Evolutionary conservation across 2,113 vertebrate genomes (phyloP), one percentile per base, ranked within the genome.

Genomic region (Girardinichthys multiradiatus): DNA sequence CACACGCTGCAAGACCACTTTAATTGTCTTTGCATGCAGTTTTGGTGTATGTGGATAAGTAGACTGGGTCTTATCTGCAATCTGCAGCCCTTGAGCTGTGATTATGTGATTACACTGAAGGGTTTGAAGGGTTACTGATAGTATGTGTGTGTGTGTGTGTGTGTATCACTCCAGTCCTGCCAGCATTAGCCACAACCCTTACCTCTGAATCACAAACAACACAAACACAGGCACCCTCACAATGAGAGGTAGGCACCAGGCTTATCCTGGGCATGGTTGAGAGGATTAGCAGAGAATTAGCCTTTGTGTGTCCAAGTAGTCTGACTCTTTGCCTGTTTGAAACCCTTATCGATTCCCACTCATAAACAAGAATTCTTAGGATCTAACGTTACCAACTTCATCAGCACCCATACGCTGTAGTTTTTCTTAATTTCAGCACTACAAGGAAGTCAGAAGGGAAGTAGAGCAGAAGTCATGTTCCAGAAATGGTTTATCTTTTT

Each of bases 141-240:
- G 83, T 69, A 60, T 74, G 77, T 10, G 27, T 62, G 64, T 76
- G 77, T 14, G 27, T 64, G 79, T 77, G 67, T 45, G 71, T 57
- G 66, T 60, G 58, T 29, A 63, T 79, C 57, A 72, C 42, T 70
- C 69, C 68, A 30, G 75, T 80, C 65, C 82, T 76, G 79, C 74
- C 76, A 72, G 86, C 57, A 80, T 85, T 87, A 89, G 83, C 86
- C 70, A 76, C 86, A 90, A 90, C 83, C 42, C 92, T 87, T 71
- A 80, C 79, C 74, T 75, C 72, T 73, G 76, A 86, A 82, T 84
- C 60, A 37, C 76, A 63, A 77, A 35, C 70, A 80, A 48, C 74
- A 84, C 72, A 82, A 80, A 76, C 74, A 83, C 54, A 57, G 54
- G 39, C 80, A 65, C 57, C 28, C 51, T 15, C 70, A 82, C 82